Conservation (phyloP, 2,113 vertebrate genomes). For the Egretta garzetta region DNA sequence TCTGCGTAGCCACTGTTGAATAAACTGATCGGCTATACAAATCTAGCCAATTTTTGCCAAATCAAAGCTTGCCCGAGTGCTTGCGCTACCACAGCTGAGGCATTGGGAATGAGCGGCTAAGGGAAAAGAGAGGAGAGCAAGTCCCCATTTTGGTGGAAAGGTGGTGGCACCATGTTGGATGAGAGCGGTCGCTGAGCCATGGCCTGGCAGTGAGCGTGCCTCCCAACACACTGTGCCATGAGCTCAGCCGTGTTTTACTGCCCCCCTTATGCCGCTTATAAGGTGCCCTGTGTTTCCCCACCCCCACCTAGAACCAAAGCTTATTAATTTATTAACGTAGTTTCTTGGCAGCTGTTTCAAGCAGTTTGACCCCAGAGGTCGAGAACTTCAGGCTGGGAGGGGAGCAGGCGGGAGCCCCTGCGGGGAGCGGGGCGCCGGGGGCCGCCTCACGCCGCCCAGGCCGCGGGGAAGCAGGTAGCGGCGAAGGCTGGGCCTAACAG, state of each 20-base stretch:
- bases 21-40: neutral
- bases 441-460: neutral
- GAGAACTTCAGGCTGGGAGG: too few relatives aligned
- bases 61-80: neutral
- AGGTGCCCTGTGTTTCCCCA: neutral
- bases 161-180: neutral
- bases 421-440: neutral
- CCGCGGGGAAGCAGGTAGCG: too few relatives aligned
- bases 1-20: neutral
- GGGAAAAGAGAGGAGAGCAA: neutral
- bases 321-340: neutral
- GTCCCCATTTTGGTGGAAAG: neutral
- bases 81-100: neutral
- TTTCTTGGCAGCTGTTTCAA: neutral
- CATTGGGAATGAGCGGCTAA: neutral
- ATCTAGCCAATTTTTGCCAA: neutral
- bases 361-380: too few relatives aligned
- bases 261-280: neutral
- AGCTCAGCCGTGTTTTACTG: neutral
- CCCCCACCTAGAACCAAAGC: neutral
- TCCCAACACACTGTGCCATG: neutral
- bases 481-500: fast-evolving
- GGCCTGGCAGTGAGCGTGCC: neutral
- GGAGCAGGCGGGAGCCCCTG: neutral
- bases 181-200: neutral